Conservation (phyloP, 37 sponge, comb jelly and placozoan genomes). For the Geodia barretti region DNA sequence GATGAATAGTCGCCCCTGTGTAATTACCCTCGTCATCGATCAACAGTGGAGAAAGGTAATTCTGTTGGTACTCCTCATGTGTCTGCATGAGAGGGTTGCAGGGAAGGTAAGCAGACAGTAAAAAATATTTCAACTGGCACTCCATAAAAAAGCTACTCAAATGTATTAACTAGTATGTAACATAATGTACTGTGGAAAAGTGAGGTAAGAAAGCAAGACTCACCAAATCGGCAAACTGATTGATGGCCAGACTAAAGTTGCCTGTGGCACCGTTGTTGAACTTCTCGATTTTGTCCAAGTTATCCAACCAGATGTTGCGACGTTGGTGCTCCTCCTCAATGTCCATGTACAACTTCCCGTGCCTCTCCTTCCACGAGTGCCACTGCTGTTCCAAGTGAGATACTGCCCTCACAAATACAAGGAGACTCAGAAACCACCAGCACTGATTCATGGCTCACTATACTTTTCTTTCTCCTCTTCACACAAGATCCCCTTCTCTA, state of each 20-base stretch:
- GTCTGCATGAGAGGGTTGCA: too few species aligned
- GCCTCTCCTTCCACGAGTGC: neutral
- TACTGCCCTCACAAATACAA: neutral
- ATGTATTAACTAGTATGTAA: too few species aligned
- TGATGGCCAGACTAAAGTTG: neutral
- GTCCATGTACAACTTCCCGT: neutral
- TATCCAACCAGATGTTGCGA: neutral
- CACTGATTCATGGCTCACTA: too few species aligned
- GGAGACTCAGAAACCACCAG: neutral
- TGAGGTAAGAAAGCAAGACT: neutral
- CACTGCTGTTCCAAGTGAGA: neutral
- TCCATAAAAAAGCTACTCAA: too few species aligned
- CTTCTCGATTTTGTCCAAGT: neutral
- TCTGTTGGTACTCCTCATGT: neutral
- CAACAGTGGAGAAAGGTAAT: neutral
- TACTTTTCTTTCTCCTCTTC: too few species aligned
- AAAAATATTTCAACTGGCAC: too few species aligned
- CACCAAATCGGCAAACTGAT: neutral
- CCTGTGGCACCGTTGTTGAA: neutral
- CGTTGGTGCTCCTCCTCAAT: neutral
- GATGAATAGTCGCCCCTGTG: neutral
- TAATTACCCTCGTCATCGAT: neutral
- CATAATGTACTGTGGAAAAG: neutral
- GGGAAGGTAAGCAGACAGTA: too few species aligned
- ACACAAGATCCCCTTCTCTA: too few species aligned